Percentiles rank a stretch among this genome's conserved stretches.
phyloP scores from a whole-genome alignment of 2,888 invertebrate species.

The Cancer borealis region DNA sequence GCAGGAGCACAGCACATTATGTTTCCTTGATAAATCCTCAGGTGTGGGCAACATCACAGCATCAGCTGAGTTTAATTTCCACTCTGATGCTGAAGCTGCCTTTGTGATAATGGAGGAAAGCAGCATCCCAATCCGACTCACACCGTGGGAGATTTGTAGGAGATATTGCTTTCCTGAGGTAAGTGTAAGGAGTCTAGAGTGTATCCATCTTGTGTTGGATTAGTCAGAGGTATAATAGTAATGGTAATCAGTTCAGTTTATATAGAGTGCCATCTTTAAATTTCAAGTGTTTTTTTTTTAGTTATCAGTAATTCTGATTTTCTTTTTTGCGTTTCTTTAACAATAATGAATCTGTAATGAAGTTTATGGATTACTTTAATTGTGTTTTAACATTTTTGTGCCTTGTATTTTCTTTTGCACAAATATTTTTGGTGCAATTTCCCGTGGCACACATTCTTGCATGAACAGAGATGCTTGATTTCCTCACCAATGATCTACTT shows the following conservation, averaged over 20 bases:
- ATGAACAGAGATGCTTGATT: background rate
- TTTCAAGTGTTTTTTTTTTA: background rate
- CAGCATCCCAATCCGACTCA: constrained; percentile 81
- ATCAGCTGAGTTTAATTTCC: constrained; percentile 89
- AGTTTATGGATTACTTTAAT: too few relatives aligned
- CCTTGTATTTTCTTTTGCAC: too few relatives aligned
- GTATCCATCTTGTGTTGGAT: background rate
- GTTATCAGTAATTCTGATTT: background rate
- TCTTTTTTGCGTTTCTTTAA: background rate
- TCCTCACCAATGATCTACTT: background rate
- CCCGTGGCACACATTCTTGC: too few relatives aligned
- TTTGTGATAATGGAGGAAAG: constrained; percentile 84
- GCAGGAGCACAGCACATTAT: too few relatives aligned
- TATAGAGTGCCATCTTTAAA: background rate
- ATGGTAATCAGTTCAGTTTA: background rate
- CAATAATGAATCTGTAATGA: too few relatives aligned
- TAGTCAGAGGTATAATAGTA: background rate
- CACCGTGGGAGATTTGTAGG: constrained; percentile 72
- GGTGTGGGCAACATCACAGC: constrained; percentile 84
- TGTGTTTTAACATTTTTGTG: too few relatives aligned
- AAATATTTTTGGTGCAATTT: too few relatives aligned
- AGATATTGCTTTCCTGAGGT: constrained; percentile 61
- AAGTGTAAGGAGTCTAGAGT: background rate
- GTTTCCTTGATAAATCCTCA: constrained; percentile 77
- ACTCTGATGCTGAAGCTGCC: constrained; percentile 88